phyloP scores from a whole-genome alignment of 2,113 vertebrate genomes.

The Hyperopisus bebe region DNA sequence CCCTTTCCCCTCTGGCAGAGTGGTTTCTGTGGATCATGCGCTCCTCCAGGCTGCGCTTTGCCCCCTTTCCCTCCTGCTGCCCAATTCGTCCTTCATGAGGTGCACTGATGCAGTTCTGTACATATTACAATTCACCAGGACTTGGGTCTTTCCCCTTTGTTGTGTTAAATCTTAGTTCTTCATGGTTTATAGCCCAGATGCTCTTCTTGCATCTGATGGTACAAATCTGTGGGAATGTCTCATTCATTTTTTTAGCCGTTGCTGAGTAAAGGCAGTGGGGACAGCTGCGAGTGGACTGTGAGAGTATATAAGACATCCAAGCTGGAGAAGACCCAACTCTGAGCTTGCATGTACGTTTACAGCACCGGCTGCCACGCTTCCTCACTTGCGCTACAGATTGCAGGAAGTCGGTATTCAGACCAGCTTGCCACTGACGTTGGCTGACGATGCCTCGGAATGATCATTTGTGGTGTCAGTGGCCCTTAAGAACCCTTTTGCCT shows the following conservation, averaged over 20 bases:
- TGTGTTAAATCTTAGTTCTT: slow-evolving; percentile 16
- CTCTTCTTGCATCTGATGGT: slow-evolving; percentile 14
- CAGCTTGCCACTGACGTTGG: not conserved
- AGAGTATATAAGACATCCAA: not conserved
- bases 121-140: slow-evolving; percentile 6
- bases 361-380: not conserved
- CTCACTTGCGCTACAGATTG: not conserved
- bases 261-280: not conserved
- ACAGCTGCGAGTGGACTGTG: not conserved
- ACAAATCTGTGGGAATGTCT: slow-evolving; percentile 9
- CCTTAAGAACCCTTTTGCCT: not conserved
- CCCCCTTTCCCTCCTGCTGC: slow-evolving; percentile 38
- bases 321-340: not conserved
- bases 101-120: slow-evolving; percentile 4
- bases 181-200: not conserved
- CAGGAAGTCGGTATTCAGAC: not conserved
- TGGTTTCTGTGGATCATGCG: slow-evolving; percentile 13
- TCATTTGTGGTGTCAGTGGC: not conserved
- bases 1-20: slow-evolving; percentile 37
- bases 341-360: not conserved
- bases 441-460: not conserved
- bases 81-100: slow-evolving; percentile 23
- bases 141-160: slow-evolving; percentile 2
- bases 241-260: not conserved
- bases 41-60: slow-evolving; percentile 33